These are phyloP conservation scores for Erinaceus europaeus DNA, from an alignment of 2,113 vertebrate genomes.

Conservation along the genomic window DNA sequence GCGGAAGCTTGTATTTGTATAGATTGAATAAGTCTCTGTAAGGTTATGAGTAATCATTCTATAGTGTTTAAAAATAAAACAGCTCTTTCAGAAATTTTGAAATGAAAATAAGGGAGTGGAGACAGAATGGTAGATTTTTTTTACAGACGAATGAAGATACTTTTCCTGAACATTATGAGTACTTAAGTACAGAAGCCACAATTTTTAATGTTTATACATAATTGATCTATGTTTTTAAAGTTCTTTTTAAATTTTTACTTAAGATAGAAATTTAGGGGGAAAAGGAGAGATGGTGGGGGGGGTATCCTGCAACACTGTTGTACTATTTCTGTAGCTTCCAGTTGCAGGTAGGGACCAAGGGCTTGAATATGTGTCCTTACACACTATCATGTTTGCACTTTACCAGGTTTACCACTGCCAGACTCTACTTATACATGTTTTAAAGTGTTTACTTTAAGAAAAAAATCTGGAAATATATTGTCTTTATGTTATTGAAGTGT, in stretches of 20 bases:
- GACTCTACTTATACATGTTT: no score
- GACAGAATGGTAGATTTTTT: no score
- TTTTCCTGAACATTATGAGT: slow-evolving; percentile 2
- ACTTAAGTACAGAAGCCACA: neutral
- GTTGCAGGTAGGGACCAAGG: no score
- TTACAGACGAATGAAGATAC: neutral
- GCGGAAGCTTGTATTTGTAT: neutral
- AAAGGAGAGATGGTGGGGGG: no score
- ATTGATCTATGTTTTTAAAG: no score
- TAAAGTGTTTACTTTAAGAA: neutral
- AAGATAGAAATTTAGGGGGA: no score
- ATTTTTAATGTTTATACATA: slow-evolving; percentile 28
- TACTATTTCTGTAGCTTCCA: no score
- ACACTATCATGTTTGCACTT: no score
- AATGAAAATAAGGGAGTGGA: slow-evolving; percentile 6
- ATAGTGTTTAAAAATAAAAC: slow-evolving; percentile 19
- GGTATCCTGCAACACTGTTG: no score
- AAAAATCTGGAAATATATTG: neutral
- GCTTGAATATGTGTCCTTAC: no score
- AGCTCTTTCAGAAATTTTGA: neutral
- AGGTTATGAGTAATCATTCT: neutral
- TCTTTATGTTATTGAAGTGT: slow-evolving; percentile 1
- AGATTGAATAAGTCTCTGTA: neutral
- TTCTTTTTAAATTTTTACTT: no score
- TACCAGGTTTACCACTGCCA: no score